Evolutionary conservation across 2,113 vertebrate species (phyloP).

Genomic region (Neolamprologus modestus): DNA sequence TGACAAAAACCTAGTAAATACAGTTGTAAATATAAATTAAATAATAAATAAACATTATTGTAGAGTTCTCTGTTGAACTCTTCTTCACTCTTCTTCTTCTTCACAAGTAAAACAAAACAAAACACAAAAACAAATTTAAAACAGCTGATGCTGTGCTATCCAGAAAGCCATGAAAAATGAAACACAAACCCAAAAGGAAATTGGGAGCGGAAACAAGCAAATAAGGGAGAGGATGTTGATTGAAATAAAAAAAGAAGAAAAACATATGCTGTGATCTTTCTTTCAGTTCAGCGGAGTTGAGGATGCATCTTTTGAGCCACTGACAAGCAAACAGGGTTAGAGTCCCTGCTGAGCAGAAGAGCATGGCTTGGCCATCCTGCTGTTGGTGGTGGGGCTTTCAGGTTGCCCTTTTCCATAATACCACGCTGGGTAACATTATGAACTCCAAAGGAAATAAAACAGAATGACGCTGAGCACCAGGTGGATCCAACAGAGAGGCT

Average conservation of each 20-base stretch:
- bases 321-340: constrained; percentile 18
- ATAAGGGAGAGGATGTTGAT: background rate
- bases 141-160: background rate
- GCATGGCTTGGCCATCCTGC: background rate
- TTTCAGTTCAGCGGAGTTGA: background rate
- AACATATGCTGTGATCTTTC: constrained; percentile 15
- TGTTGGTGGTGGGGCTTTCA: constrained; percentile 14
- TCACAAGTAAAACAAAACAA: background rate
- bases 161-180: constrained; percentile 11
- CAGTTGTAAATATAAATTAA: background rate
- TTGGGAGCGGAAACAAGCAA: background rate
- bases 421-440: constrained; percentile 39
- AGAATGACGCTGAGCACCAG: constrained; percentile 23
- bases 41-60: background rate
- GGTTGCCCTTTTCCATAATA: constrained; percentile 36
- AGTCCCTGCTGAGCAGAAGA: background rate
- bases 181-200: background rate
- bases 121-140: background rate
- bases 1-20: background rate
- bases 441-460: constrained; percentile 45
- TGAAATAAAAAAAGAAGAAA: background rate
- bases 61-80: background rate
- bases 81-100: background rate
- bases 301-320: constrained; percentile 17
- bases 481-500: constrained; percentile 39